Evolutionary conservation across 2,888 invertebrate genomes (phyloP).

Genomic region (Acanthopleura granulata): DNA sequence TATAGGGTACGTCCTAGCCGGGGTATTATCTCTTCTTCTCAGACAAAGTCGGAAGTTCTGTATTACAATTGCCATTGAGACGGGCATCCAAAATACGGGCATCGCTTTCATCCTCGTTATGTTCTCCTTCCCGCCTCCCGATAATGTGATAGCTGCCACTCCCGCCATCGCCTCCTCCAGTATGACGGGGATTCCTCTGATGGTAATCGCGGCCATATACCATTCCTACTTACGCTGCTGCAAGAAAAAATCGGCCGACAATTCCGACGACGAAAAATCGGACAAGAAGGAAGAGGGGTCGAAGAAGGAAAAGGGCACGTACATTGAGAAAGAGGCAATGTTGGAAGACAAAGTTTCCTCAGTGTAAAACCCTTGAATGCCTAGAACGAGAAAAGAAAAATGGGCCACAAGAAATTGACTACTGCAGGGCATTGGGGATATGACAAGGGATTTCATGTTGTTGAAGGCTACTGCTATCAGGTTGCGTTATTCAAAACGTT

Average conservation of each 20-base stretch:
- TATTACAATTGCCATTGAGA: slow-evolving; percentile 86
- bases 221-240: slow-evolving; percentile 41
- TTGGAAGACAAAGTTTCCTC: neutral
- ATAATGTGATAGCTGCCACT: slow-evolving; percentile 86
- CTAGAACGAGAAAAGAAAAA: too few relatives aligned
- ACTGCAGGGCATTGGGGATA: too few relatives aligned
- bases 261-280: neutral
- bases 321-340: slow-evolving; percentile 5
- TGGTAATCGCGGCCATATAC: slow-evolving; percentile 64
- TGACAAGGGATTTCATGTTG: too few relatives aligned
- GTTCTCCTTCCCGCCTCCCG: slow-evolving; percentile 85
- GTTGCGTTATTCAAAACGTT: too few relatives aligned
- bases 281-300: neutral
- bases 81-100: slow-evolving; percentile 90
- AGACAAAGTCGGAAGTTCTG: slow-evolving; percentile 53
- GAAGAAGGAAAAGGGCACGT: neutral
- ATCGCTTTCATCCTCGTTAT: slow-evolving; percentile 89
- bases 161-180: slow-evolving; percentile 77
- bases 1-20: slow-evolving; percentile 60
- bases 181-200: slow-evolving; percentile 92
- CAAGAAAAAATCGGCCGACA: slow-evolving; percentile 16
- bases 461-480: too few relatives aligned
- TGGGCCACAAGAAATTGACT: too few relatives aligned
- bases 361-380: neutral
- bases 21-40: slow-evolving; percentile 45